phyloP scores from a whole-genome alignment of 1,140 invertebrate genomes.

The Papilio helenus region DNA sequence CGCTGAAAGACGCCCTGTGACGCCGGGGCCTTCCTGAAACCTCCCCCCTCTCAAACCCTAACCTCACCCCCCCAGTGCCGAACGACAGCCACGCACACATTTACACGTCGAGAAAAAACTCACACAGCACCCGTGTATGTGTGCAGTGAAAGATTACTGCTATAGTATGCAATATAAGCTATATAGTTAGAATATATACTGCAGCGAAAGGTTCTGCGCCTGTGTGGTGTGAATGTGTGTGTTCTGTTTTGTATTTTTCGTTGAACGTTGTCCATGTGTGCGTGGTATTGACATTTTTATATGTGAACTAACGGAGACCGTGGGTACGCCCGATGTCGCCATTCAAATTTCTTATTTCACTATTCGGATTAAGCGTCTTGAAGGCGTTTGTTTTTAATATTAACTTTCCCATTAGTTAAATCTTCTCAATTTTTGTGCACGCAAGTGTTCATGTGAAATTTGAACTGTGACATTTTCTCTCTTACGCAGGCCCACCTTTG shows the following conservation, averaged over 20 bases:
- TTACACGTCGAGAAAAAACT: constrained; percentile 62
- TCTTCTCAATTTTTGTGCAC: background rate
- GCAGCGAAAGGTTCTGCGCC: constrained; percentile 54
- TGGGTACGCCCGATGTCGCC: constrained; percentile 36
- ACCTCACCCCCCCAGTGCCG: constrained; percentile 42
- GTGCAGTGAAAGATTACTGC: constrained; percentile 69
- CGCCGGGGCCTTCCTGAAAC: constrained; percentile 75
- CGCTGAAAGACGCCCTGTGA: constrained; percentile 80
- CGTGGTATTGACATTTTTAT: constrained; percentile 80
- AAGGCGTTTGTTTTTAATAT: background rate
- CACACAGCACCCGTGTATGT: constrained; percentile 54
- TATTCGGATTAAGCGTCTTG: constrained; percentile 43
- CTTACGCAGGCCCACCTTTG: background rate
- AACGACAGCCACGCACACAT: constrained; percentile 58
- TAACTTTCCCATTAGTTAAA: background rate
- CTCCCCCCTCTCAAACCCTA: constrained; percentile 50
- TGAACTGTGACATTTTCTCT: background rate
- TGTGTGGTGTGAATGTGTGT: constrained; percentile 48
- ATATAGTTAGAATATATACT: constrained; percentile 62
- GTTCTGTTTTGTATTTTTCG: constrained; percentile 60
- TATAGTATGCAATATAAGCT: constrained; percentile 55
- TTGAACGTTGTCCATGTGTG: constrained; percentile 49
- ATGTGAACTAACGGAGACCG: constrained; percentile 56
- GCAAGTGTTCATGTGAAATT: background rate
- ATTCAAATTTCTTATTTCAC: constrained; percentile 56